These are phyloP conservation scores for Popillia japonica DNA, from an alignment of 1,140 invertebrate genomes.

Conservation along the genomic window DNA sequence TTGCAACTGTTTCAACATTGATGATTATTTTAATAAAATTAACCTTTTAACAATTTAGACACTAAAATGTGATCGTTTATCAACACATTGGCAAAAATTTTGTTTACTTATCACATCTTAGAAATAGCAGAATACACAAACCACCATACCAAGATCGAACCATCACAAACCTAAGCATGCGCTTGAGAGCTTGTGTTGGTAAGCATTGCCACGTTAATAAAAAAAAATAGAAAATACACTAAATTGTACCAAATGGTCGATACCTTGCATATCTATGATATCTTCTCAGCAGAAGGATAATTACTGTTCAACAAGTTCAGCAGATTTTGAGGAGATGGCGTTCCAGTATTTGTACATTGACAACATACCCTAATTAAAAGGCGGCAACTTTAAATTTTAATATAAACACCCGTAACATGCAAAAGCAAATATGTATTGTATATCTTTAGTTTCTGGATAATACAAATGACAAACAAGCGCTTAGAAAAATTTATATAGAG, in stretches of 20 bases:
- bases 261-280: no score
- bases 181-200: conserved; percentile 1
- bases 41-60: conserved; percentile 34
- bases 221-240: not conserved
- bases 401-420: no score
- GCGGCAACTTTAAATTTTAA: no score
- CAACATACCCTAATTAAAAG: no score
- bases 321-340: no score
- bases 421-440: no score
- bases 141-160: conserved; percentile 33
- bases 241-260: not conserved
- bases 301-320: no score
- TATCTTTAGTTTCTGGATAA: no score
- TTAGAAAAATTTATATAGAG: no score
- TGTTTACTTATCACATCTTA: conserved; percentile 31
- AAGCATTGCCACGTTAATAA: conserved; percentile 8
- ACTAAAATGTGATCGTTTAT: conserved; percentile 25
- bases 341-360: no score
- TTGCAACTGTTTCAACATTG: conserved; percentile 96
- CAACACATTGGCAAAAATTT: not conserved
- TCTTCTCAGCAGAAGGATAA: no score
- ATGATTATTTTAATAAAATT: conserved; percentile 18
- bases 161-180: conserved; percentile 32
- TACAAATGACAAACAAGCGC: no score
- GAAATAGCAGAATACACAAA: conserved; percentile 34